Conservation (phyloP, 2,797 vertebrate species). For the Dermochelys coriacea region DNA sequence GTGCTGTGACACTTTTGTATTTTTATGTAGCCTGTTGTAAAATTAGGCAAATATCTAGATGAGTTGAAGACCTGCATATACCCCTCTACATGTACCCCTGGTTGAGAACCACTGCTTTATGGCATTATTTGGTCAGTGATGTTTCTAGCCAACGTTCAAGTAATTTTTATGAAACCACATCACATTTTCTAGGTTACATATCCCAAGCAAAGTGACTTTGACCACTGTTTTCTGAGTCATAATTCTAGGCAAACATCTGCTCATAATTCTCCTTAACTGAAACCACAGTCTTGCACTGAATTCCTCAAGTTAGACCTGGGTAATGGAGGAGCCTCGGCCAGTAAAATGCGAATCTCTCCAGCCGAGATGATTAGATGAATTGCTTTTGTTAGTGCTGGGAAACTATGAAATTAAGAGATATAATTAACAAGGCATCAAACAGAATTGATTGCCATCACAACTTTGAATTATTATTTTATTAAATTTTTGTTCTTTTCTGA, state of each 20-base stretch:
- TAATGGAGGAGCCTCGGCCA: not conserved
- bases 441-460: not conserved
- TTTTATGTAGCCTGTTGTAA: too few species aligned
- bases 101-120: fast-evolving
- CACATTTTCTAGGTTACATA: not conserved
- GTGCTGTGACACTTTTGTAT: too few species aligned
- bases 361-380: not conserved
- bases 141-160: not conserved
- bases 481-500: fast-evolving
- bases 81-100: too few species aligned
- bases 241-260: not conserved
- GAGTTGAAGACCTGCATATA: too few species aligned
- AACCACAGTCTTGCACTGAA: not conserved
- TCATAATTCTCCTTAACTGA: not conserved
- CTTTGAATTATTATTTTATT: fast-evolving
- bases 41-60: too few species aligned
- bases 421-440: not conserved
- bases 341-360: not conserved
- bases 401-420: too few species aligned
- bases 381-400: not conserved
- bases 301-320: not conserved
- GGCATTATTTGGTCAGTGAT: fast-evolving
- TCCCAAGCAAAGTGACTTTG: not conserved
- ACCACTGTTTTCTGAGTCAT: not conserved
- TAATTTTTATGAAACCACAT: not conserved